phyloP scores from a whole-genome alignment of 23 tunicate species.

The Corella eumyota region DNA sequence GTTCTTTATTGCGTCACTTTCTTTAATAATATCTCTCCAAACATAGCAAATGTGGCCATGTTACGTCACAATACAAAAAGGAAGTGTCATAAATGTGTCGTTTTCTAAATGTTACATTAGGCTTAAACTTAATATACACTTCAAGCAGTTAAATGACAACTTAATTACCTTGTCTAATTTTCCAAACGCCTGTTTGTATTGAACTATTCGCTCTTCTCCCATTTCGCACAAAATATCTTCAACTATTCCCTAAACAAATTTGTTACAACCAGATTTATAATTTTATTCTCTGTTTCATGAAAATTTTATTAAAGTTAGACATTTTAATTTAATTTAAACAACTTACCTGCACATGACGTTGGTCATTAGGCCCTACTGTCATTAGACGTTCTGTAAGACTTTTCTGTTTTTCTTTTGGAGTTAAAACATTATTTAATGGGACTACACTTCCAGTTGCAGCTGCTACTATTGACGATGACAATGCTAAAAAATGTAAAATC shows the following conservation, averaged over 20 bases:
- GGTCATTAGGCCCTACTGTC: slow-evolving; percentile 70
- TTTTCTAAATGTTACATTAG: too few species aligned
- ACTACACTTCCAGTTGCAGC: slow-evolving; percentile 33
- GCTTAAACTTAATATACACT: too few species aligned
- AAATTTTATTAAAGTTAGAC: too few species aligned
- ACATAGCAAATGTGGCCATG: too few species aligned
- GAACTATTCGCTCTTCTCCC: slow-evolving; percentile 82
- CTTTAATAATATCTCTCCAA: too few species aligned
- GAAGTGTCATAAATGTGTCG: too few species aligned
- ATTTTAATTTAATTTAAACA: too few species aligned
- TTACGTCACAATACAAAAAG: too few species aligned
- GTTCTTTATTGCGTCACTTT: too few species aligned
- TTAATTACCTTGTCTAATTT: slow-evolving; percentile 89
- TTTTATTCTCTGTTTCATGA: too few species aligned
- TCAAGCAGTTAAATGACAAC: too few species aligned
- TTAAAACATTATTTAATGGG: slow-evolving; percentile 9
- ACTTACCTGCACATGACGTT: slow-evolving; percentile 69
- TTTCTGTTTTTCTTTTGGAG: slow-evolving; percentile 39
- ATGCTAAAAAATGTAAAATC: slow-evolving; percentile 22
- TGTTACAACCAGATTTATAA: too few species aligned
- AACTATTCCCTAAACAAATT: slow-evolving; percentile 50
- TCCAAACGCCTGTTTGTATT: slow-evolving; percentile 85
- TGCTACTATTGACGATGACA: slow-evolving; percentile 31
- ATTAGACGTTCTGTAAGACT: slow-evolving; percentile 58
- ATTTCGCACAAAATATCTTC: slow-evolving; percentile 80